A percentile compares a stretch with the other conserved stretches of the same genome.
Conservation (phyloP, 2,113 vertebrate genomes). For the Aphyosemion australe region DNA sequence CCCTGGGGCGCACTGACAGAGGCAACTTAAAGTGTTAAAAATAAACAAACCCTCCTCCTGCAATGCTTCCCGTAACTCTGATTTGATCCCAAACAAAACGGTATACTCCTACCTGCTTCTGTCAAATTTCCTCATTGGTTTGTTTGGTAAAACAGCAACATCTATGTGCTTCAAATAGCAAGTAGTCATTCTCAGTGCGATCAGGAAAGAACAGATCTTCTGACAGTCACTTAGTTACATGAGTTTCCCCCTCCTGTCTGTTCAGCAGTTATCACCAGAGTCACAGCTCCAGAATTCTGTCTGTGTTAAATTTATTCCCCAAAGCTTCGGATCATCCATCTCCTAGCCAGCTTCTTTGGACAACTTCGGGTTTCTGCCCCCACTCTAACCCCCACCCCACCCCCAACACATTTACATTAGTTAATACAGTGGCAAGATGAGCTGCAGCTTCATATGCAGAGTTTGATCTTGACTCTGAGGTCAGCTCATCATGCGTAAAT, state of each 20-base stretch:
- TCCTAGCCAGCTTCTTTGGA: constrained; percentile 25
- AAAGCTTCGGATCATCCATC: constrained; percentile 57
- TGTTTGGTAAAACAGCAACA: constrained; percentile 21
- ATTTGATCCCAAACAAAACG: constrained; percentile 44
- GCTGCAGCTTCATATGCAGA: constrained; percentile 32
- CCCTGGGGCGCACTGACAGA: no score
- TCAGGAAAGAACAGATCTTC: constrained; percentile 21
- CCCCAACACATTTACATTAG: constrained; percentile 42
- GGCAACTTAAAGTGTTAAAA: background rate
- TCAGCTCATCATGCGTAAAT: constrained; percentile 41
- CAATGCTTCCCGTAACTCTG: constrained; percentile 16
- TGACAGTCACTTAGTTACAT: constrained; percentile 50
- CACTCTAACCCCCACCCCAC: constrained; percentile 13
- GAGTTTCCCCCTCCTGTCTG: constrained; percentile 40
- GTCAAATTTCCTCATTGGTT: constrained; percentile 31
- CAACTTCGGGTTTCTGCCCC: constrained; percentile 40
- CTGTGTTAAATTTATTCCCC: constrained; percentile 41
- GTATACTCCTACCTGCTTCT: constrained; percentile 44
- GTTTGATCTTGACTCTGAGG: constrained; percentile 52
- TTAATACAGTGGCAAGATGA: constrained; percentile 15
- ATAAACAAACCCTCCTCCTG: constrained; percentile 12
- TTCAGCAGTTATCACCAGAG: constrained; percentile 38
- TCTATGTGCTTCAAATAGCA: constrained; percentile 4
- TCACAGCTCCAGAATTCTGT: constrained; percentile 41
- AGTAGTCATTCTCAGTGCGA: constrained; percentile 19